Base-by-base conservation (phyloP, 2,113 vertebrate species). In the Brevimyrus niger region DNA sequence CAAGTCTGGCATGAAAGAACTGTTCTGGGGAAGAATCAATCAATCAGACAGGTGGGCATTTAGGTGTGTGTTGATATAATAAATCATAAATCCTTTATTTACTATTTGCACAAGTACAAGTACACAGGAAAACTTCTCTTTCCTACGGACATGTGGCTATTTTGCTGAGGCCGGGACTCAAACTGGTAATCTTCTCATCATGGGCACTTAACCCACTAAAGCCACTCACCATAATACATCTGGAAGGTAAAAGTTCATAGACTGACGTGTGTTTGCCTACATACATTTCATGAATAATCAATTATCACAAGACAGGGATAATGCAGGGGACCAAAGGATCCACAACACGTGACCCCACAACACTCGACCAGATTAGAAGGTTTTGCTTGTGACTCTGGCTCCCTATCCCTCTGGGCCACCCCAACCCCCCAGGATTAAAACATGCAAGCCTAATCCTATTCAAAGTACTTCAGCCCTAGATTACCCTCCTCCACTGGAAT, bases 381-480 rank as follows among this genome's bases (percentile, higher is more conserved):
- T 44, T 3, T 47, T 83, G 21, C 38, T 83, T 19, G 17, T 83
- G 8, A 42, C 17, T 83, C 17, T 83, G 38, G 3, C 80, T 23
- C 7, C 17, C 13, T 42, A 19, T 83, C 58, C 58, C 3, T 65
- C 23, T 65, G 58, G 8, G 9, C 8, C 23, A 27, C 9, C 9
- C n/a, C 58, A 65, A 27, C n/a, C 23, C 46, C 42, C 87, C 87
- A 46, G 87, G 87, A 89, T 61, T 76, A 91, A 55, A 51, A 47
- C 69, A 44, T n/a, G 27, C 61, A 69, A 31, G 44, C 65, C 48
- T 91, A 89, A 91, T 88, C 86, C 76, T 47, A 69, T 19, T 69
- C 86, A 89, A 27, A 80, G 50, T 73, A 55, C 86, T 89, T 89
- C 80, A 73, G 27, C 73, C 35, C 90, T 80, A 89, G 82, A 91